A percentile compares a stretch with the other conserved stretches of the same genome.
phyloP scores from a whole-genome alignment of 2,888 invertebrate genomes.

The Xylota sylvarum region DNA sequence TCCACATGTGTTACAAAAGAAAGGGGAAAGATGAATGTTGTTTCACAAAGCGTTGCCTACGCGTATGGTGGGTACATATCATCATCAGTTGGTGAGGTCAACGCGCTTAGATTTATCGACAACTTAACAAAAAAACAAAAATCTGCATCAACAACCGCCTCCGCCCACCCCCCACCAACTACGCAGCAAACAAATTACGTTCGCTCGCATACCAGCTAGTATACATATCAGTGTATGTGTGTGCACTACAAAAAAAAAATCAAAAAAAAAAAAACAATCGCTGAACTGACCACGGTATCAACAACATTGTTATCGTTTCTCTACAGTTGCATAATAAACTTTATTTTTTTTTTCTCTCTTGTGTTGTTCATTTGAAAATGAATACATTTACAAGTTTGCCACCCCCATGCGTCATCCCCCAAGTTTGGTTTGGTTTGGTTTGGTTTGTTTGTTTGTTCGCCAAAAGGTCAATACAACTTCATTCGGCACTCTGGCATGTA shows the following conservation, averaged over 20 bases:
- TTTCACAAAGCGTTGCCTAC: too few relatives aligned
- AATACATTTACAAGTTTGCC: slow-evolving; percentile 5
- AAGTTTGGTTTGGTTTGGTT: background rate
- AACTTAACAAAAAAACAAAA: background rate
- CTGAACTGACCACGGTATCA: slow-evolving; percentile 18
- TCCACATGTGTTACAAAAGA: too few relatives aligned
- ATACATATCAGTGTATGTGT: background rate
- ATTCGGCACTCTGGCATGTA: slow-evolving; percentile 8
- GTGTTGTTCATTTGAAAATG: slow-evolving; percentile 1
- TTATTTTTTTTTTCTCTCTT: background rate
- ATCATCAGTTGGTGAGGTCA: background rate
- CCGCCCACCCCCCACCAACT: background rate
- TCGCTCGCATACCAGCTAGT: background rate
- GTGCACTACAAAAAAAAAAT: background rate
- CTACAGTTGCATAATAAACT: slow-evolving; percentile 21
- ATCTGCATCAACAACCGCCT: background rate
- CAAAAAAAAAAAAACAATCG: too few relatives aligned
- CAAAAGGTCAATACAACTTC: slow-evolving; percentile 4
- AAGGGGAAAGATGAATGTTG: too few relatives aligned
- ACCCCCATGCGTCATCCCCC: slow-evolving; percentile 8
- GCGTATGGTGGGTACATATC: too few relatives aligned
- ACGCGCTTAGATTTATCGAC: background rate
- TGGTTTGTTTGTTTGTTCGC: background rate
- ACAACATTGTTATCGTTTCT: slow-evolving; percentile 7
- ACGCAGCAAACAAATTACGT: background rate